Base-by-base conservation (phyloP, 1,140 invertebrate species). In the Scaptomyza graminum region DNA sequence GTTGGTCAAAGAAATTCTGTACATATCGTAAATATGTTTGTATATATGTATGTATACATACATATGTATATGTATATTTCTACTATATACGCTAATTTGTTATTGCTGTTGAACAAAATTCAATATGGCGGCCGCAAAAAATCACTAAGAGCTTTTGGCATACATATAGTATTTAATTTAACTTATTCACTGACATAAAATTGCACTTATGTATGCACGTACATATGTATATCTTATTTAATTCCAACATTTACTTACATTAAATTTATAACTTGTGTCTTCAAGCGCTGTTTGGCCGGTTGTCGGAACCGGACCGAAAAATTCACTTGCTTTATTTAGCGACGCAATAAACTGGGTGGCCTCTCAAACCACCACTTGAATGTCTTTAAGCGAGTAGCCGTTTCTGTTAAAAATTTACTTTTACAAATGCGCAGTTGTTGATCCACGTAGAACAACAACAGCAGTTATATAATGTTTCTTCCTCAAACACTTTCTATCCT, bases 341-440 rank as follows among this genome's bases (percentile, higher is more conserved):
- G 66, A 62, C 82, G 78, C 83, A 87, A 51, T 88, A 76, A 55
- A 50, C 67, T 87, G 64, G 83, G 83, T 87, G 83, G 83, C 52
- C 76, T 68, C 73, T 76, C 44, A 62, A 67, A 88, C 83, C 83
- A 87, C 83, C 83, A 65, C 83, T 72, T 50, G 52, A 18, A 41
- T 70, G 63, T 71, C 39, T 62, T 16, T 60, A 73, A 49, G 44
- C 28, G 59, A 78, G 63, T 65, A 64, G 75, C 82, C 78, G 81
- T 85, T 77, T 62, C 74, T 66, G 46, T 49, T 13, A n/a, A 28
- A 39, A 61, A 65, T 62, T 43, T 50, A 15, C 25, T 44, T 18
- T 28, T 52, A 68, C 50, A 59, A 76, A 63, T 57, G 52, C 72
- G 61, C 44, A 59, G 70, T 85, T 85, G 77, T 87, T 87, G 82